Conservation (phyloP, 2,797 vertebrate species). For the Hipposideros larvatus region DNA sequence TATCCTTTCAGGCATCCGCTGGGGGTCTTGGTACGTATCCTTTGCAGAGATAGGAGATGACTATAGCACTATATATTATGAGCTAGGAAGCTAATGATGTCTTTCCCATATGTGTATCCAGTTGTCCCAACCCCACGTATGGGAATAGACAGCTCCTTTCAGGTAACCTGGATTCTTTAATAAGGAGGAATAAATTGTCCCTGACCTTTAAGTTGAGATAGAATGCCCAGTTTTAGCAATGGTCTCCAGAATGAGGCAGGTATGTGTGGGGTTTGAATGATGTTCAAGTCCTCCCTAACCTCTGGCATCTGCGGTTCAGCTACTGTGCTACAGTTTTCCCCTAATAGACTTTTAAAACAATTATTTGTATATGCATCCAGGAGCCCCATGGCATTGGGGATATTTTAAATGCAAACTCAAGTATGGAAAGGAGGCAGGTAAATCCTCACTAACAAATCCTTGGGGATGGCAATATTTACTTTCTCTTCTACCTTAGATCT, state of each 20-base stretch:
- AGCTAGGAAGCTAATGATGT: background rate
- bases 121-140: background rate
- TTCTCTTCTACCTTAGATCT: constrained; percentile 56
- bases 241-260: background rate
- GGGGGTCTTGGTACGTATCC: background rate
- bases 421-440: constrained; percentile 62
- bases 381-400: constrained; percentile 48
- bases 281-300: background rate
- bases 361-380: constrained; percentile 65
- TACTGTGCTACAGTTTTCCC: background rate
- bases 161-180: constrained; percentile 30
- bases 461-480: constrained; percentile 33
- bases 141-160: background rate
- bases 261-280: background rate
- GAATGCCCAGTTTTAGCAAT: background rate
- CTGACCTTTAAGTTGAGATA: constrained; percentile 56
- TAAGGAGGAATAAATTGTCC: constrained; percentile 39
- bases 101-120: background rate
- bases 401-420: constrained; percentile 76
- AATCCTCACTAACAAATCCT: constrained; percentile 76
- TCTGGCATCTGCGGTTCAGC: constrained; percentile 40
- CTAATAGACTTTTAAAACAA: constrained; percentile 77
- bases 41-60: background rate
- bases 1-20: background rate
- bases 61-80: fast-evolving